A percentile compares a stretch with the other conserved stretches of the same genome.
phyloP scores from a whole-genome alignment of 64 coral and sea anemone species.

The Pocillopora damicornis region DNA sequence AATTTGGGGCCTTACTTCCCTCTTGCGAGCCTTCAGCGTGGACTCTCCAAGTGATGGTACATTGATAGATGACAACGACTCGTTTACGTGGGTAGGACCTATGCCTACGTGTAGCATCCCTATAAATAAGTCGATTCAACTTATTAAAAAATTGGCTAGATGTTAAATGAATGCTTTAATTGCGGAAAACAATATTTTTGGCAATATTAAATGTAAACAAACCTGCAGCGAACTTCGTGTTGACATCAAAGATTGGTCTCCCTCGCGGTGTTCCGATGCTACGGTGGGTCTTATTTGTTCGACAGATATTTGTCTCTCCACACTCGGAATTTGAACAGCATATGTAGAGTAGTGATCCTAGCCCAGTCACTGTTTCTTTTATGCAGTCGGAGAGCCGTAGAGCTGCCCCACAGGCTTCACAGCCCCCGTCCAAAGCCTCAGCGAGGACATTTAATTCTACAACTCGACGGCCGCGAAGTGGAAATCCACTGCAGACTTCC shows the following conservation, averaged over 20 bases:
- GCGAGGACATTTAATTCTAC: constrained; percentile 4
- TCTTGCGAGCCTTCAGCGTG: constrained; percentile 27
- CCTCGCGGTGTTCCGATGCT: background rate
- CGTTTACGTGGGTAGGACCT: no score
- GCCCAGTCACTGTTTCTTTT: background rate
- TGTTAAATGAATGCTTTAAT: background rate
- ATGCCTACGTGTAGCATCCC: no score
- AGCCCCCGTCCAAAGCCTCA: background rate
- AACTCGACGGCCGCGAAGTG: background rate
- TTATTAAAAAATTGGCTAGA: background rate
- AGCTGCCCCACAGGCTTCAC: background rate
- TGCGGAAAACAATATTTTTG: no score
- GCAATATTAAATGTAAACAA: background rate
- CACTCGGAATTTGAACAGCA: background rate
- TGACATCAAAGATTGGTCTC: constrained; percentile 6
- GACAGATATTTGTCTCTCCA: background rate
- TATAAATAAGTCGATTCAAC: background rate
- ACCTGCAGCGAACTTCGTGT: constrained; percentile 42
- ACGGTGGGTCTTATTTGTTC: background rate
- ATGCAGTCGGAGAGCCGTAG: background rate
- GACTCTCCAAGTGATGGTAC: background rate
- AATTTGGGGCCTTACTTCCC: constrained; percentile 34
- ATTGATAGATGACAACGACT: background rate
- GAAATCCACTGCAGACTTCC: background rate
- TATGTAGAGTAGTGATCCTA: constrained; percentile 24